Base-by-base conservation (phyloP, 2,888 invertebrate species). In the Dicycla oo region DNA sequence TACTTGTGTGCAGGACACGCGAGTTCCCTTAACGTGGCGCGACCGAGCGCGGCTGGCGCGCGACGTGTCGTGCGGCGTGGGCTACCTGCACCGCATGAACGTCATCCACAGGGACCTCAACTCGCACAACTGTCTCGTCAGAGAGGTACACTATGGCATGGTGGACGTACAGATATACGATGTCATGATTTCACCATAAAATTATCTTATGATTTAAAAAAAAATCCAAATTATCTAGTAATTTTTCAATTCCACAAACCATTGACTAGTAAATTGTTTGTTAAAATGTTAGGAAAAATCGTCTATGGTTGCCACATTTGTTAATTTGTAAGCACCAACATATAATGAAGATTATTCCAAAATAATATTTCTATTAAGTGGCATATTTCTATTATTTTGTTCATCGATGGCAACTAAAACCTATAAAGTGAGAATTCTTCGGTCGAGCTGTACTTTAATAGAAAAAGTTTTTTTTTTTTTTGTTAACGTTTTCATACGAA, bases 81-180 rank as follows among this genome's bases (percentile, higher is more conserved):
- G 98, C 18, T 99, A 99, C 95, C 96, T 99, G 77, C 99, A 99
- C 95, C 98, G 98, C 84, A 98, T 98, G 97, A 98, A 98, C 93
- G 98, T 99, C 82, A 99, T 99, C 83, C 99, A 99, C 94, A 96
- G 99, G 68, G 99, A 99, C 96, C 97, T 99, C 89, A 99, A 99
- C 96, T 99, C 99, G 38, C 98, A 99, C 93, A 99, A 99, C 96
- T 99, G 99, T 93, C 97, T 99, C 84, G 98, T 99, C 63, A 96
- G 98, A 88, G 98, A 98, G 95, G 97, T 97, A 88, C 30, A 5
- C 23, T 13, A 23, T 3, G 15, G 13, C 13, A 20, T 30, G 54
- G 18, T 13, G 11, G 30, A 23, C 13, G 13, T 49, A 23, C 5
- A n/a, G n/a, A 49, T n/a, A 34, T 49, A 3, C 6, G 11, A 11